Evolutionary conservation across 2,888 invertebrate genomes (phyloP).

Genomic region (Dynastes grantii): DNA sequence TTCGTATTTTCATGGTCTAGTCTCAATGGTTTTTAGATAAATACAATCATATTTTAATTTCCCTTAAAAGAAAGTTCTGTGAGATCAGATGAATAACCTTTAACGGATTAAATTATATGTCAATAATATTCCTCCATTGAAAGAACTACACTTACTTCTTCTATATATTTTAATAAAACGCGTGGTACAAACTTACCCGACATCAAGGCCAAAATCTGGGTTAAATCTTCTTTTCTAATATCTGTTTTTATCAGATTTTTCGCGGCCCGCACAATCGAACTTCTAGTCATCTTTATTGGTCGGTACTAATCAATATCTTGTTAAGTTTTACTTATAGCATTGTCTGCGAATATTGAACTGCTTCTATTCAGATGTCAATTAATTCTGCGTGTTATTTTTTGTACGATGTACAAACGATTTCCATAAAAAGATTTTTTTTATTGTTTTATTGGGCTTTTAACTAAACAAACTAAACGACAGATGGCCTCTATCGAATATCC

Average conservation of each 20-base stretch:
- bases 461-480: neutral
- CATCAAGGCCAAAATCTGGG: slow-evolving; percentile 13
- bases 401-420: neutral
- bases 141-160: too few species aligned
- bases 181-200: slow-evolving; percentile 13
- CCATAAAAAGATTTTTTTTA: slow-evolving; percentile 29
- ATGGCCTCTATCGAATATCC: neutral
- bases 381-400: neutral
- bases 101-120: too few species aligned
- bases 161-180: too few species aligned
- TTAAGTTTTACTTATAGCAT: neutral
- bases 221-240: slow-evolving; percentile 14
- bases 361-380: neutral
- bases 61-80: too few species aligned
- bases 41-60: too few species aligned
- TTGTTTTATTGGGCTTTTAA: slow-evolving; percentile 1
- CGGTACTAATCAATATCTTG: too few species aligned
- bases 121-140: too few species aligned
- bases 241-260: neutral
- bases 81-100: too few species aligned
- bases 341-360: neutral
- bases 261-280: neutral
- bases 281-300: slow-evolving; percentile 1
- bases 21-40: too few species aligned
- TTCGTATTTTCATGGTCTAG: too few species aligned